These are phyloP conservation scores for Pherbina coryleti DNA, from an alignment of 2,888 invertebrate genomes.

Conservation along the genomic window DNA sequence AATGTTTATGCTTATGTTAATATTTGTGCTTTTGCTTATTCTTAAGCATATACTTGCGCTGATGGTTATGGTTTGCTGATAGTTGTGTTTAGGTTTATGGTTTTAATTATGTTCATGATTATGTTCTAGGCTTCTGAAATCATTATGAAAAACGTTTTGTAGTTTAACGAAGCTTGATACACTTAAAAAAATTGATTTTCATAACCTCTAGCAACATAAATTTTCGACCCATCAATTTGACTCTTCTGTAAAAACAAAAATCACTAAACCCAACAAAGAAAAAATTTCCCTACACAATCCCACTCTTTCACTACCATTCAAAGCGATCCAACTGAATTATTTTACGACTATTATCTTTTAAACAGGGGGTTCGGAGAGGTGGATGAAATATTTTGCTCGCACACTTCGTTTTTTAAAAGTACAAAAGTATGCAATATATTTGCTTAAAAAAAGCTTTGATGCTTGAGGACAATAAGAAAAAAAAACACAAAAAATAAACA, in stretches of 20 bases:
- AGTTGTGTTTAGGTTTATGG: too few species aligned
- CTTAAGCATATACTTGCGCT: too few species aligned
- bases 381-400: not conserved
- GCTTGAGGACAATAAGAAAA: not conserved
- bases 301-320: not conserved
- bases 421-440: constrained; percentile 9
- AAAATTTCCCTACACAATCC: not conserved
- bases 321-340: constrained; percentile 14
- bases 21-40: too few species aligned
- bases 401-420: not conserved
- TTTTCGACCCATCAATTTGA: not conserved
- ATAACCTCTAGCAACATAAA: too few species aligned
- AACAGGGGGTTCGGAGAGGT: not conserved
- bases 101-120: too few species aligned
- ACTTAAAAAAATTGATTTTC: too few species aligned
- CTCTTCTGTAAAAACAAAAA: not conserved
- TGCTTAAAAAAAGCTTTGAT: not conserved
- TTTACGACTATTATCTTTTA: constrained; percentile 6
- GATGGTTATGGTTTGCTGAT: too few species aligned
- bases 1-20: too few species aligned
- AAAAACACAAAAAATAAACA: too few species aligned
- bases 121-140: too few species aligned
- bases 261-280: not conserved
- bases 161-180: too few species aligned
- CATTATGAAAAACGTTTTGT: too few species aligned